These are phyloP conservation scores for Thera britannica DNA, from an alignment of 2,888 invertebrate species.

Conservation along the genomic window DNA sequence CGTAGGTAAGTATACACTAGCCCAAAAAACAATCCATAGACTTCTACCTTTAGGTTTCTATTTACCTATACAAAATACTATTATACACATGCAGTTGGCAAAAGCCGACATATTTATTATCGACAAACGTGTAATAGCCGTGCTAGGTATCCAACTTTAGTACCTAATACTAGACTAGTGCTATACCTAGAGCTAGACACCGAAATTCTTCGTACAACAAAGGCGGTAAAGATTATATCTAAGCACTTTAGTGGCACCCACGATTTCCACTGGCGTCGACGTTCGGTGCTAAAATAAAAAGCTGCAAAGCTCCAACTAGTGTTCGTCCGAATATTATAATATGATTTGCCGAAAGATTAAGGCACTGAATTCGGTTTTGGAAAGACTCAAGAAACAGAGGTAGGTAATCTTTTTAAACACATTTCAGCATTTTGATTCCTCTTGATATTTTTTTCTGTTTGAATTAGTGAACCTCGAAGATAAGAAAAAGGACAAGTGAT, in stretches of 20 bases:
- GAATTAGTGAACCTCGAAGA: too few species aligned
- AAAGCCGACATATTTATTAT: conserved; percentile 11
- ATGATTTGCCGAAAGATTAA: conserved; percentile 6
- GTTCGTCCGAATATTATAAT: conserved; percentile 4
- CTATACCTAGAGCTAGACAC: conserved; percentile 38
- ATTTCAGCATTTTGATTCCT: neutral
- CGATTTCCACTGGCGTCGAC: conserved; percentile 47
- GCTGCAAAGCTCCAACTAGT: conserved; percentile 43
- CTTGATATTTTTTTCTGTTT: too few species aligned
- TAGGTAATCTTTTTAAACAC: too few species aligned
- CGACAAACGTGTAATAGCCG: conserved; percentile 22
- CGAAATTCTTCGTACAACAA: conserved; percentile 43
- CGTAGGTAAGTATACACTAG: neutral
- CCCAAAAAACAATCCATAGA: neutral
- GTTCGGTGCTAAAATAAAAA: conserved; percentile 50
- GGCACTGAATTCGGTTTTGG: neutral
- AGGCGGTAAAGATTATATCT: conserved; percentile 46
- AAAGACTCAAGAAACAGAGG: neutral
- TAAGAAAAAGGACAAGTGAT: too few species aligned
- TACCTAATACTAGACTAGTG: conserved; percentile 5
- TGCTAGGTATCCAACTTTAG: conserved; percentile 30
- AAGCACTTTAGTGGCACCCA: conserved; percentile 52
- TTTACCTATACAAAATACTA: neutral
- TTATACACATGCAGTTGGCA: conserved; percentile 1
- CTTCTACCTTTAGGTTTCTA: neutral